Evolutionary conservation across 2,797 vertebrate genomes (phyloP).

Genomic region (Gouania willdenowi): DNA sequence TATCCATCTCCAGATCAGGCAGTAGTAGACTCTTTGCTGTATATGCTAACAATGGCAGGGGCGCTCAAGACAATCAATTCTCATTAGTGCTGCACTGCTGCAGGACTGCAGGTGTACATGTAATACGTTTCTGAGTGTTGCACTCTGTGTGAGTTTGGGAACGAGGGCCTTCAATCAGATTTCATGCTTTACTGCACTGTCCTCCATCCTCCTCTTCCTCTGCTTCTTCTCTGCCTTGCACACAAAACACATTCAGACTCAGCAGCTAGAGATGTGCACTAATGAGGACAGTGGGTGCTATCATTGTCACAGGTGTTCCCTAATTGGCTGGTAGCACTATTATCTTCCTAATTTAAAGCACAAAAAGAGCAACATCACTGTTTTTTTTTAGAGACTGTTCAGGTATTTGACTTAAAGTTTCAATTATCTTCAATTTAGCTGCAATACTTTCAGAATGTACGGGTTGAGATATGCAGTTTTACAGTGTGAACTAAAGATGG

Average conservation of each 20-base stretch:
- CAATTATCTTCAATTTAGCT: not conserved
- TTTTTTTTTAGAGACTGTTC: not conserved
- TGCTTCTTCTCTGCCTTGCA: not conserved
- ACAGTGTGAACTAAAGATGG: too few species aligned
- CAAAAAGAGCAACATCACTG: not conserved
- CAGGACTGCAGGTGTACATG: constrained; percentile 28
- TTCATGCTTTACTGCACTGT: not conserved
- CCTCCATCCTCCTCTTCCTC: not conserved
- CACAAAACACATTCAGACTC: not conserved
- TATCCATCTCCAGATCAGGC: constrained; percentile 19
- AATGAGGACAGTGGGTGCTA: constrained; percentile 40
- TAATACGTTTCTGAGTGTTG: constrained; percentile 8
- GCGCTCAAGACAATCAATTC: constrained; percentile 36
- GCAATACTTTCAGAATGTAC: not conserved
- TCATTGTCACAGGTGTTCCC: constrained; percentile 44
- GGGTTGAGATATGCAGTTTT: not conserved
- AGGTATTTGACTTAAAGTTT: constrained; percentile 19
- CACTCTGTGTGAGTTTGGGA: not conserved
- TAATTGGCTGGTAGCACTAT: constrained; percentile 35
- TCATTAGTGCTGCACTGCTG: constrained; percentile 32
- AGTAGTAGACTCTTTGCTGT: constrained; percentile 15
- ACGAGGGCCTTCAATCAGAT: constrained; percentile 2
- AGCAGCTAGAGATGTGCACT: constrained; percentile 20
- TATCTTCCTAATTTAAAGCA: constrained; percentile 26
- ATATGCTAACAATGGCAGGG: constrained; percentile 10